Conservation (phyloP, 2,888 invertebrate genomes). For the Hyppa rectilinea region DNA sequence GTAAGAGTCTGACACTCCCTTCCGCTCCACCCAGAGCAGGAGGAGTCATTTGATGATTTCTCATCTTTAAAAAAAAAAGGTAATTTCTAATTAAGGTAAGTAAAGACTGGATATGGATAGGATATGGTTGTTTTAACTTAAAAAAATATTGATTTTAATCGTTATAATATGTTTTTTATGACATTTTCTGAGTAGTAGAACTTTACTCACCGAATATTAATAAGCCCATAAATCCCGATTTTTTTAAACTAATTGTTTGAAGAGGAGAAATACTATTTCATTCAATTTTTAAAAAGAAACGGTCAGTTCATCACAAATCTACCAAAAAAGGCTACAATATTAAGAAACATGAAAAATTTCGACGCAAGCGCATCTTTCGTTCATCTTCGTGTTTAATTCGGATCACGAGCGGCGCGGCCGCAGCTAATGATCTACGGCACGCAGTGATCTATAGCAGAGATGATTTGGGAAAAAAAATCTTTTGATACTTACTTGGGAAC, state of each 20-base stretch:
- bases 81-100: too few relatives aligned
- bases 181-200: neutral
- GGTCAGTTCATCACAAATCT: neutral
- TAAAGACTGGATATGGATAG: too few relatives aligned
- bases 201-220: neutral
- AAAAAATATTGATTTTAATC: neutral
- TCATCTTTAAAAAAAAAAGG: too few relatives aligned
- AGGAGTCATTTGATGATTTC: too few relatives aligned
- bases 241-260: neutral
- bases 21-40: too few relatives aligned
- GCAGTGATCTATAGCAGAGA: conserved; percentile 63
- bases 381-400: conserved; percentile 70
- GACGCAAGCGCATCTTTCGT: conserved; percentile 49
- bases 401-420: conserved; percentile 72
- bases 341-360: conserved; percentile 49
- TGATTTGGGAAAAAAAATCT: conserved; percentile 31
- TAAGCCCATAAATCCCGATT: neutral
- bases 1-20: too few relatives aligned
- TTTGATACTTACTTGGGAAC: conserved; percentile 23
- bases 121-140: too few relatives aligned
- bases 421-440: conserved; percentile 72
- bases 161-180: neutral
- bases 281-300: neutral
- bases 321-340: conserved; percentile 11
- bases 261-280: neutral